A percentile compares a stretch with the other conserved stretches of the same genome.
These are phyloP conservation scores for Caenorhabditis imperialis DNA, from an alignment of 2,888 invertebrate genomes.

Conservation along the genomic window DNA sequence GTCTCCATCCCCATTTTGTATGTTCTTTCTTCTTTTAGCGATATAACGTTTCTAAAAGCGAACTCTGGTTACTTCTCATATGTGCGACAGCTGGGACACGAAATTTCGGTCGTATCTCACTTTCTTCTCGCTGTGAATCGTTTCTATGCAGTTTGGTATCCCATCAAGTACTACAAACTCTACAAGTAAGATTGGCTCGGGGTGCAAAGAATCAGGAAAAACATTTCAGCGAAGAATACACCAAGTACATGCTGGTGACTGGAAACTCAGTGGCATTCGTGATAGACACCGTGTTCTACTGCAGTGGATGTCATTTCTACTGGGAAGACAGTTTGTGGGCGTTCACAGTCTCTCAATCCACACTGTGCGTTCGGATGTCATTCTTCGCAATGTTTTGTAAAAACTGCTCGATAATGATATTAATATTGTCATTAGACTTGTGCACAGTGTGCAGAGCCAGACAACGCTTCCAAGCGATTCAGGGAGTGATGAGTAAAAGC, in stretches of 20 bases:
- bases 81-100: slow-evolving; percentile 21
- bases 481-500: slow-evolving; percentile 8
- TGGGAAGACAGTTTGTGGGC: slow-evolving; percentile 22
- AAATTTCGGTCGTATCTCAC: slow-evolving; percentile 26
- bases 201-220: not conserved
- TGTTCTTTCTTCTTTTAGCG: slow-evolving; percentile 12
- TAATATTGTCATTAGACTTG: slow-evolving; percentile 20
- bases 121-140: slow-evolving; percentile 21
- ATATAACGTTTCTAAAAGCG: slow-evolving; percentile 6
- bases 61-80: slow-evolving; percentile 21
- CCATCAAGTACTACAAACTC: slow-evolving; percentile 1
- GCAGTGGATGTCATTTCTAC: slow-evolving; percentile 20
- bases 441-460: slow-evolving; percentile 18
- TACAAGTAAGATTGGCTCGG: slow-evolving; percentile 2
- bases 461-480: not conserved
- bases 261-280: too few relatives aligned
- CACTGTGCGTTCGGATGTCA: slow-evolving; percentile 20
- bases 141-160: slow-evolving; percentile 15
- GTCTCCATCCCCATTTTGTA: too few relatives aligned
- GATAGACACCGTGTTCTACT: not conserved
- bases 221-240: too few relatives aligned
- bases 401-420: slow-evolving; percentile 13
- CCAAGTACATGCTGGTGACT: too few relatives aligned
- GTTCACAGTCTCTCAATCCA: slow-evolving; percentile 15
- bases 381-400: slow-evolving; percentile 36